phyloP scores from a whole-genome alignment of 2,888 invertebrate species.

The Cetonia aurata region DNA sequence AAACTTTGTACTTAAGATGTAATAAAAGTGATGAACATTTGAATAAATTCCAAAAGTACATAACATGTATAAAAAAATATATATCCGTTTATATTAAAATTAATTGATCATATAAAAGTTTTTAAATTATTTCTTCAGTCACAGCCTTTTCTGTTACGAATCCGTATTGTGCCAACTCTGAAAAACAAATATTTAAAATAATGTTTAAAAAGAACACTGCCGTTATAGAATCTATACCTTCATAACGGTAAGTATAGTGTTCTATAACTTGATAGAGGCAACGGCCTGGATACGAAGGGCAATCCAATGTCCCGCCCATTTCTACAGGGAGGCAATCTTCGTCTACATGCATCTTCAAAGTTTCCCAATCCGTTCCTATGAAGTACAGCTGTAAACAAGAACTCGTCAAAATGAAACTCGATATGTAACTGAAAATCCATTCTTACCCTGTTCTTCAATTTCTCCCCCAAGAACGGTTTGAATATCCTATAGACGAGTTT shows the following conservation, averaged over 20 bases:
- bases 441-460: conserved; percentile 79
- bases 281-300: conserved; percentile 74
- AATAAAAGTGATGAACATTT: conserved; percentile 7
- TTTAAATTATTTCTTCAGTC: conserved; percentile 10
- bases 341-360: conserved; percentile 73
- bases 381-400: conserved; percentile 72
- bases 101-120: neutral
- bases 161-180: conserved; percentile 16
- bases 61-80: conserved; percentile 32
- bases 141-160: conserved; percentile 25
- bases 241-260: conserved; percentile 46
- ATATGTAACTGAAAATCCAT: neutral
- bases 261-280: conserved; percentile 55
- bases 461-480: conserved; percentile 89
- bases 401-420: neutral
- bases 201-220: no score
- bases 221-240: conserved; percentile 40
- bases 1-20: conserved; percentile 18
- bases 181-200: neutral
- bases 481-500: conserved; percentile 88
- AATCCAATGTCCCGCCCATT: conserved; percentile 77
- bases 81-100: conserved; percentile 10
- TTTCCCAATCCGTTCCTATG: conserved; percentile 77
- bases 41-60: conserved; percentile 12
- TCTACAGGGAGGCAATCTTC: conserved; percentile 71